A percentile compares a stretch with the other conserved stretches of the same genome.
These are phyloP conservation scores for Andinoacara biseriatus DNA, from an alignment of 2,113 vertebrate species.

Conservation along the genomic window DNA sequence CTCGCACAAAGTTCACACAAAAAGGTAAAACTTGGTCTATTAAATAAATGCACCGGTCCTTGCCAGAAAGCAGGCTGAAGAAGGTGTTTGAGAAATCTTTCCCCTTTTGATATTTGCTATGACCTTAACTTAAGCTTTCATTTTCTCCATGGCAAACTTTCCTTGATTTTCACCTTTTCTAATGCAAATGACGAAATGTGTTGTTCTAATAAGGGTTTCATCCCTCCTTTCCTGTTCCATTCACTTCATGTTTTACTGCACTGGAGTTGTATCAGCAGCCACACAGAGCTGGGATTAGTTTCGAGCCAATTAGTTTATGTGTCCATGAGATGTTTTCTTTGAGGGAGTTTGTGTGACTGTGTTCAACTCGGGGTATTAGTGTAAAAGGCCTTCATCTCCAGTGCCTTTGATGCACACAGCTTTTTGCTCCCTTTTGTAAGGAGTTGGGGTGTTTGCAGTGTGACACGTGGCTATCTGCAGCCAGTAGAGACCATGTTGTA, in stretches of 20 bases:
- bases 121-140: neutral
- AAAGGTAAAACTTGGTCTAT: neutral
- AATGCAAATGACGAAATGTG: slow-evolving; percentile 6
- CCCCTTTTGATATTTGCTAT: neutral
- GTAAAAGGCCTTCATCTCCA: slow-evolving; percentile 37
- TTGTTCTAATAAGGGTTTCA: neutral
- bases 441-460: neutral
- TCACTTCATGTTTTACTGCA: neutral
- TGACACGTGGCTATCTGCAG: neutral
- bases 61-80: neutral
- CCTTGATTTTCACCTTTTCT: neutral
- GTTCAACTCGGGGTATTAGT: neutral
- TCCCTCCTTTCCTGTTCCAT: neutral
- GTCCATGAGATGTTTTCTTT: neutral
- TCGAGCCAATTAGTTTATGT: slow-evolving; percentile 33
- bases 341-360: neutral
- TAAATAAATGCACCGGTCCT: neutral
- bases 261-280: slow-evolving; percentile 19
- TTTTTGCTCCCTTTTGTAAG: slow-evolving; percentile 4
- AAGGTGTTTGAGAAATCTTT: neutral
- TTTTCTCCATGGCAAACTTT: neutral
- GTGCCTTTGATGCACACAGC: slow-evolving; percentile 39
- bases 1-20: accelerated
- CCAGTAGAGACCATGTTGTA: neutral
- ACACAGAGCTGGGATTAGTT: slow-evolving; percentile 4